These are phyloP conservation scores for Cephalopholis sonnerati DNA, from an alignment of 2,113 vertebrate genomes.

Conservation along the genomic window DNA sequence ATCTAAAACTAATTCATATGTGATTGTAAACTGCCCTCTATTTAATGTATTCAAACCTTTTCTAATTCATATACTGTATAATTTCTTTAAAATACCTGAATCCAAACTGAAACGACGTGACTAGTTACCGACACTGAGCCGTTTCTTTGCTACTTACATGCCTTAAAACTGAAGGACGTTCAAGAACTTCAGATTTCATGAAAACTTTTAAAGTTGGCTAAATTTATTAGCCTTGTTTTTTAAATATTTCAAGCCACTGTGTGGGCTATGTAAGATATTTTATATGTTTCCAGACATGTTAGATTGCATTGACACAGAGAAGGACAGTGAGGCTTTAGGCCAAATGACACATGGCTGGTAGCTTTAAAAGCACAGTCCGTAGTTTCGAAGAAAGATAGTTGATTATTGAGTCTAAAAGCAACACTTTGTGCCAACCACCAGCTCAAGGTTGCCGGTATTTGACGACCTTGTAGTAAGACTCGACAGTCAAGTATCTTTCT, in stretches of 20 bases:
- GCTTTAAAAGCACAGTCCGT: too few species aligned
- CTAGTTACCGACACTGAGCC: not conserved
- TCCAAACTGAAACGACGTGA: not conserved
- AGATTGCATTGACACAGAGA: not conserved
- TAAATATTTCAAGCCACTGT: conserved; percentile 20
- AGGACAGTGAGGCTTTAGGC: not conserved
- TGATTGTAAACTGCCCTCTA: not conserved
- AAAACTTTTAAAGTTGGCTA: not conserved
- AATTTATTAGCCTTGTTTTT: not conserved
- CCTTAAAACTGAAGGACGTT: not conserved
- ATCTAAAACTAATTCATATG: not conserved
- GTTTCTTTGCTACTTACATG: not conserved
- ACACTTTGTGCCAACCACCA: too few species aligned
- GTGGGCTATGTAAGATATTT: conserved; percentile 1
- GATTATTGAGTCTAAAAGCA: too few species aligned
- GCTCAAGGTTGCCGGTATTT: too few species aligned
- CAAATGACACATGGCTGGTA: not conserved
- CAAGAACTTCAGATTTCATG: not conserved
- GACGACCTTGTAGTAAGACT: too few species aligned
- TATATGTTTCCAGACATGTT: not conserved
- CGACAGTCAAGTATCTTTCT: too few species aligned
- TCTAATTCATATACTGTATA: not conserved
- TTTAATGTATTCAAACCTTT: conserved; percentile 5
- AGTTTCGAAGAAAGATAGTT: too few species aligned
- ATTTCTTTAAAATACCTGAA: conserved; percentile 21